Percentiles rank a stretch among this genome's conserved stretches.
These are phyloP conservation scores for Pseudotriccus pelzelni DNA, from an alignment of 2,797 vertebrate genomes.

Conservation along the genomic window DNA sequence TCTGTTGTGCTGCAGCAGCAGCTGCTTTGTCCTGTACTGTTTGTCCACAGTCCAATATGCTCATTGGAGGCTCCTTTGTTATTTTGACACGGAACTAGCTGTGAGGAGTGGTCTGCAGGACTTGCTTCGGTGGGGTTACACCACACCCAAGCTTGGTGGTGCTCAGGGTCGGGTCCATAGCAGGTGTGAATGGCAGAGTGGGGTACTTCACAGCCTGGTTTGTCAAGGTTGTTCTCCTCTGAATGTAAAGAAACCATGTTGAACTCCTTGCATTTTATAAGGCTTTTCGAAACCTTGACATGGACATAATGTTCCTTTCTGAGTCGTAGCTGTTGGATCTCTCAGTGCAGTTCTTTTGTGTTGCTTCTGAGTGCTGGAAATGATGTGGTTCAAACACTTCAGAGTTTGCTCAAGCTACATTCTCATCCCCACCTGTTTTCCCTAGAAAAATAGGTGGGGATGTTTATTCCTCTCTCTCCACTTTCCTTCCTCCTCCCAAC, in stretches of 20 bases:
- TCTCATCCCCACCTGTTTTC: not conserved
- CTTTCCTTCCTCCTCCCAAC: not conserved
- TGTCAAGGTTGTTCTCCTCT: not conserved
- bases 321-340: not conserved
- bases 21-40: not conserved
- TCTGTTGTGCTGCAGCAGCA: not conserved
- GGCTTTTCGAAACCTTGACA: not conserved
- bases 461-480: not conserved
- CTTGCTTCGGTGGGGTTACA: not conserved
- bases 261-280: not conserved
- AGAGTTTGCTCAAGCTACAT: not conserved
- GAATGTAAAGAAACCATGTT: not conserved
- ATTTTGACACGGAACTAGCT: not conserved
- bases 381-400: not conserved
- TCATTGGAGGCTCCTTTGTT: not conserved
- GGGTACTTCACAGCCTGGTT: not conserved
- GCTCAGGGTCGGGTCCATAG: rapidly evolving
- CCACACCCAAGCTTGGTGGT: not conserved
- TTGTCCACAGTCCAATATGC: rapidly evolving
- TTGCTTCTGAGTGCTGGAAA: not conserved
- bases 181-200: not conserved
- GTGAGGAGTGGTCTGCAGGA: not conserved
- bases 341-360: not conserved
- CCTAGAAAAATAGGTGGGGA: not conserved
- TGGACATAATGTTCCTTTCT: not conserved